Evolutionary conservation across 1,140 invertebrate species (phyloP).

Genomic region (Heliconius melpomene): DNA sequence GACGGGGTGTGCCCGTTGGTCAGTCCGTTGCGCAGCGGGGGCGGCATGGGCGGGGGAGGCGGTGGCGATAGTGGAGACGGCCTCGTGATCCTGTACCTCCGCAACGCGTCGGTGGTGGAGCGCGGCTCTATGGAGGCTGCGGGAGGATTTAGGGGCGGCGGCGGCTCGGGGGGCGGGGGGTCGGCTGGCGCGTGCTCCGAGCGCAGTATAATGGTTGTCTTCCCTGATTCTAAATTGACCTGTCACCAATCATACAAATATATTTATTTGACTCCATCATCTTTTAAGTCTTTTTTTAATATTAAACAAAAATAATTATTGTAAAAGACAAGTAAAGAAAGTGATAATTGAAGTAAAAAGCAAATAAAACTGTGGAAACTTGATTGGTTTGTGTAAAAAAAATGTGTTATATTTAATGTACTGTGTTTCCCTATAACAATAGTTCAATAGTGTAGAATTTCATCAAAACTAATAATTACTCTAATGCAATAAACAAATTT

Average conservation of each 20-base stretch:
- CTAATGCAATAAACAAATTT: no score
- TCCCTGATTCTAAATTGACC: constrained; percentile 55
- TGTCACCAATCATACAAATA: constrained; percentile 26
- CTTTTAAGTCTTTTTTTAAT: no score
- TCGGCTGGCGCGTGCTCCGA: constrained; percentile 59
- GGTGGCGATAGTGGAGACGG: neutral
- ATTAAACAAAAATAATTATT: no score
- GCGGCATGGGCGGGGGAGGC: neutral
- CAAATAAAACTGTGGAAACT: no score
- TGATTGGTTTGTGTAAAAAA: no score
- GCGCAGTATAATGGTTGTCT: constrained; percentile 61
- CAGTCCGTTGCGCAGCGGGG: constrained; percentile 20
- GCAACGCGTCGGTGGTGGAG: constrained; percentile 26
- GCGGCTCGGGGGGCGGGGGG: constrained; percentile 47
- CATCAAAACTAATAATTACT: no score
- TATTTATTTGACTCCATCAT: no score
- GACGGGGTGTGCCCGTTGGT: constrained; percentile 24
- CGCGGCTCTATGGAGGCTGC: constrained; percentile 11
- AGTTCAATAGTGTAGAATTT: no score
- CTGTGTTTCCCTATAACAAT: no score
- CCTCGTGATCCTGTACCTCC: constrained; percentile 35
- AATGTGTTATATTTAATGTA: no score
- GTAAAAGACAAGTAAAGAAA: no score
- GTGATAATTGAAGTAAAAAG: no score
- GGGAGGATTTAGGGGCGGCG: constrained; percentile 35